Percentiles rank a stretch among this genome's conserved stretches.
Conservation (phyloP, 2,797 vertebrate species). For the Poeciliopsis infans region DNA sequence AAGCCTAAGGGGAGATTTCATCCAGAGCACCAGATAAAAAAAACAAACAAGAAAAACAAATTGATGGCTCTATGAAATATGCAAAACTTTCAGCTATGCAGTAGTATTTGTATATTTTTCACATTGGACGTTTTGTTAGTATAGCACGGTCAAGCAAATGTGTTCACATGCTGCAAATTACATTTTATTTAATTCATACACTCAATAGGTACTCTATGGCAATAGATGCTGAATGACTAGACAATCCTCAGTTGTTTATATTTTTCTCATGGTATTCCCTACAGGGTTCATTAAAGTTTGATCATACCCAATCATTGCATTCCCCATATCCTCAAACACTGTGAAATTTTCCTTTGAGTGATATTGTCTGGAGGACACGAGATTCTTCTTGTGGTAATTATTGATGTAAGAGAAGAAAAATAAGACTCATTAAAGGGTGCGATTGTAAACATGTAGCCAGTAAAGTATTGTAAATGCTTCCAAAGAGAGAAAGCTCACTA, state of each 20-base stretch:
- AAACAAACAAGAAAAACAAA: constrained; percentile 14
- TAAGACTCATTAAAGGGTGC: constrained; percentile 39
- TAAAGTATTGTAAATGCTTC: constrained; percentile 46
- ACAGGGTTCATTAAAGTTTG: constrained; percentile 64
- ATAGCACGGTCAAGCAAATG: neutral
- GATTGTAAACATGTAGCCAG: constrained; percentile 41
- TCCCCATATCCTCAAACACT: constrained; percentile 35
- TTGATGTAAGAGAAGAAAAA: constrained; percentile 45
- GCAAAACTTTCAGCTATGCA: constrained; percentile 7
- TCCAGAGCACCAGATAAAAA: constrained; percentile 16
- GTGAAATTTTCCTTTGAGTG: constrained; percentile 53
- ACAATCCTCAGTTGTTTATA: constrained; percentile 16
- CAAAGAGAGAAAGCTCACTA: constrained; percentile 7
- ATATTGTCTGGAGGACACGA: constrained; percentile 48
- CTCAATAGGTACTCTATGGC: neutral
- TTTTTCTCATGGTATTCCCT: constrained; percentile 25
- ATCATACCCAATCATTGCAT: constrained; percentile 54
- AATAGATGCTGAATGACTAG: constrained; percentile 3
- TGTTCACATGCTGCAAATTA: neutral
- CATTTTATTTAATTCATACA: neutral
- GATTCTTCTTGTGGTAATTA: constrained; percentile 57
- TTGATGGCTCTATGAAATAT: constrained; percentile 18
- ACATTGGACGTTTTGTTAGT: neutral
- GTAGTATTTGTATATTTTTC: neutral
- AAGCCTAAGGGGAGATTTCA: constrained; percentile 44